phyloP scores from a whole-genome alignment of 1,140 invertebrate species.

The Apis florea region DNA sequence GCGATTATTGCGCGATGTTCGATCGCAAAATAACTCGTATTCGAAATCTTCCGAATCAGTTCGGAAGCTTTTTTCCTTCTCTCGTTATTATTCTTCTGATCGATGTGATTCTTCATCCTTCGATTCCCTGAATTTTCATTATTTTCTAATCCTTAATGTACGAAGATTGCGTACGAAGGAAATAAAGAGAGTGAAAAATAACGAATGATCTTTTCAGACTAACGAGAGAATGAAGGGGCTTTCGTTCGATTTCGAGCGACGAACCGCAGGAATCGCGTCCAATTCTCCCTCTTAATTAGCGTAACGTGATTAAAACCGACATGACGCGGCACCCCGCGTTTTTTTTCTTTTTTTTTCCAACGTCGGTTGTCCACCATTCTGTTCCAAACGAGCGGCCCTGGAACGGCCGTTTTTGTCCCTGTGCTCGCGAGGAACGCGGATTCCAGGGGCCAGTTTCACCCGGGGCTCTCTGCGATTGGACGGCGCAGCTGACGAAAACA shows the following conservation, averaged over 20 bases:
- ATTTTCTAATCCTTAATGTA: too few species aligned
- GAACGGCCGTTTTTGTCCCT: slow-evolving; percentile 62
- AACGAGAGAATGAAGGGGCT: slow-evolving; percentile 20
- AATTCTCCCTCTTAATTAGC: slow-evolving; percentile 38
- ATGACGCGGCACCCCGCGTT: slow-evolving; percentile 23
- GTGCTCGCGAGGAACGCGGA: slow-evolving; percentile 43
- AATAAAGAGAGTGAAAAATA: not conserved
- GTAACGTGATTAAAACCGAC: slow-evolving; percentile 42
- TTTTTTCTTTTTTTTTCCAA: not conserved
- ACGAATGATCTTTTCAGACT: not conserved
- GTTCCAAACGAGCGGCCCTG: slow-evolving; percentile 53
- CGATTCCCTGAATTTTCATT: not conserved
- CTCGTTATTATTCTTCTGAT: too few species aligned
- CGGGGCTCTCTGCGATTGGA: slow-evolving; percentile 50
- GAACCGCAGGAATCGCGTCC: slow-evolving; percentile 16
- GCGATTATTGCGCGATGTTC: too few species aligned
- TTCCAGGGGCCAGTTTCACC: slow-evolving; percentile 48
- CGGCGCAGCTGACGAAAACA: slow-evolving; percentile 30
- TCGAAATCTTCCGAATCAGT: too few species aligned
- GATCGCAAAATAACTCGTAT: too few species aligned
- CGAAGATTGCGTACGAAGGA: not conserved
- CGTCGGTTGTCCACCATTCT: slow-evolving; percentile 47
- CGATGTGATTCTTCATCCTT: not conserved
- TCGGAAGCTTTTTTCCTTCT: too few species aligned
- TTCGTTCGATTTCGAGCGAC: slow-evolving; percentile 15